A percentile compares a stretch with the other conserved stretches of the same genome.
These are phyloP conservation scores for Syngnathus rostellatus DNA, from an alignment of 2,797 vertebrate species.

Conservation along the genomic window DNA sequence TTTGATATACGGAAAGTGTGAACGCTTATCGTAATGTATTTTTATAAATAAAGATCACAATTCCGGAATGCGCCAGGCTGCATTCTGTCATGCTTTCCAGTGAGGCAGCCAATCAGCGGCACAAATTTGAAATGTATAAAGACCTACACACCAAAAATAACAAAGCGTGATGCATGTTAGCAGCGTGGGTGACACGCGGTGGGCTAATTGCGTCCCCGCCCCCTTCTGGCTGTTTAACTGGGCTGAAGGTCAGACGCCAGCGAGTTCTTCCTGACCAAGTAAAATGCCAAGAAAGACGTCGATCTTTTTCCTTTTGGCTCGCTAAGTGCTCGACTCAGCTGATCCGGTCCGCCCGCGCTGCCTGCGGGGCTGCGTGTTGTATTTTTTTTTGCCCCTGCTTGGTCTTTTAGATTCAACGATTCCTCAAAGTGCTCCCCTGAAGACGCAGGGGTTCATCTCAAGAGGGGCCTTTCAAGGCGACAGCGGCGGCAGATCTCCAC, in stretches of 20 bases:
- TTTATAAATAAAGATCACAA: conserved; percentile 2
- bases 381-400: not conserved
- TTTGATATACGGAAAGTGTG: not conserved
- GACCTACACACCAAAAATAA: not conserved
- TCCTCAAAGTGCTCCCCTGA: conserved; percentile 3
- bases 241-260: conserved; percentile 40
- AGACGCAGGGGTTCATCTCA: conserved; percentile 33
- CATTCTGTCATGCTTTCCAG: not conserved
- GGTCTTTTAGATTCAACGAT: not conserved
- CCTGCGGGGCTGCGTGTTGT: too few species aligned
- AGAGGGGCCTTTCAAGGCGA: not conserved
- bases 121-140: conserved; percentile 31
- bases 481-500: conserved; percentile 13
- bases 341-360: not conserved
- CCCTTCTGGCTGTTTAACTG: conserved; percentile 55
- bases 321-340: not conserved
- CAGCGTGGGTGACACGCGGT: conserved; percentile 37
- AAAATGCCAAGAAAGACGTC: not conserved
- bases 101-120: conserved; percentile 11
- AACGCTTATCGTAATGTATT: not conserved
- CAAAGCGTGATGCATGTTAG: not conserved
- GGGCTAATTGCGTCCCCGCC: conserved; percentile 49
- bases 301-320: not conserved
- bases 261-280: conserved; percentile 13
- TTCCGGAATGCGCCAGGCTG: not conserved